Base-by-base conservation (phyloP, 2,888 invertebrate genomes). In the Lasius platythorax region DNA sequence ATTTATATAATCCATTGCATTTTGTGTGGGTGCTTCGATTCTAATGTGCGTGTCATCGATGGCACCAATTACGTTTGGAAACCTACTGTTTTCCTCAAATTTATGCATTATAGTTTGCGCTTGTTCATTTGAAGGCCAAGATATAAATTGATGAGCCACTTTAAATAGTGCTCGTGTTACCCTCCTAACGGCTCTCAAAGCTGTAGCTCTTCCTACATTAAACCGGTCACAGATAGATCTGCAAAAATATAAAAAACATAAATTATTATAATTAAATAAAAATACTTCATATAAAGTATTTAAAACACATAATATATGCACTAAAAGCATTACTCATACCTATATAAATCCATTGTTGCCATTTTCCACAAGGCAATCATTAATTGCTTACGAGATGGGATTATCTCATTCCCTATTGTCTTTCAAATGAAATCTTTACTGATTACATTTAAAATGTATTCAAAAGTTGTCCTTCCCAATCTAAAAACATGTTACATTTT, bases 291-390 rank as follows among this genome's bases (percentile, higher is more conserved):
- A 56, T 8, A n/a, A 56, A 9, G 12, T 18, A 15, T 53, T 53
- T 50, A 70, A 9, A 28, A 43, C n/a, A 6, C 4, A 40, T 58
- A 9, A 37, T 58, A 70, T 50, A 67, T 43, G 46, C 12, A 28
- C 6, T 46, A 23, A 66, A 66, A 40, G 1, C 6, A 72, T 37
- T 72, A 56, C 15, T 46, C 30, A 28, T 72, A 72, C 53, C 72
- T 53, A 12, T 37, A 72, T 1, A 56, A 72, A 72, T 72, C 72
- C n/a, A 53, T 56, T 37, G 56, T 58, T 0, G 37, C 56, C 37
- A 72, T 72, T 56, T 72, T 72, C 37, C 56, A 72, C n/a, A 72
- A 15, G 8, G 72, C 72, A 40, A 72, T 72, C 56, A 72, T 9
- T 3, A 72, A 56, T 37, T 56, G 72, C 15, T 72, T 8, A 15